A percentile compares a stretch with the other conserved stretches of the same genome.
Conservation (phyloP, 2,797 vertebrate species). For the Hydrolagus colliei region DNA sequence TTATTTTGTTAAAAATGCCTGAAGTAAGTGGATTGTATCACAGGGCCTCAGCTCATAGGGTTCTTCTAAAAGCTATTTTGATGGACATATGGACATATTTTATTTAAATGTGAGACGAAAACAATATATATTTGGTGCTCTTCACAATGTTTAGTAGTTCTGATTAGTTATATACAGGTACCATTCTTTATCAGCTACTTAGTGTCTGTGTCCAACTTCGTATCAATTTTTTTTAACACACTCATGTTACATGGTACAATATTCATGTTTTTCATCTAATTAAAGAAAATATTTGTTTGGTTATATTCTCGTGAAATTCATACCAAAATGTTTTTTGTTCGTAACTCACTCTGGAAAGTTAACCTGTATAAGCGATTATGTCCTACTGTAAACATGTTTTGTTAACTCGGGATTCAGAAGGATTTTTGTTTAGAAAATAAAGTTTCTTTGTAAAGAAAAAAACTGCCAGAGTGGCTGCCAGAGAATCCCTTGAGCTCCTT, state of each 20-base stretch:
- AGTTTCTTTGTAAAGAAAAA: background rate
- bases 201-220: slow-evolving; percentile 21
- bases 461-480: background rate
- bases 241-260: slow-evolving; percentile 28
- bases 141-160: slow-evolving; percentile 25
- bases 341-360: background rate
- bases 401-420: background rate
- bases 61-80: slow-evolving; percentile 43
- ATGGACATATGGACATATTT: slow-evolving; percentile 31
- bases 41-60: slow-evolving; percentile 42
- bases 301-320: slow-evolving; percentile 7
- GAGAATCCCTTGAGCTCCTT: background rate
- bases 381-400: background rate
- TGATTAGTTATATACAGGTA: slow-evolving; percentile 7
- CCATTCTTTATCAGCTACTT: slow-evolving; percentile 21
- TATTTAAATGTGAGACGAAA: slow-evolving; percentile 31
- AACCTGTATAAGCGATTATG: slow-evolving; percentile 12
- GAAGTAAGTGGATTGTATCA: slow-evolving; percentile 40
- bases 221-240: slow-evolving; percentile 29
- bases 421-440: background rate
- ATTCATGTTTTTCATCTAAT: slow-evolving; percentile 22
- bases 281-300: background rate
- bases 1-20: slow-evolving; percentile 47
- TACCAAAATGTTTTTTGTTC: slow-evolving; percentile 14
- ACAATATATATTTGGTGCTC: slow-evolving; percentile 9